Evolutionary conservation across 2,113 vertebrate species (phyloP), one percentile per base, ranked within the genome.

Genomic region (Otolemur garnettii): DNA sequence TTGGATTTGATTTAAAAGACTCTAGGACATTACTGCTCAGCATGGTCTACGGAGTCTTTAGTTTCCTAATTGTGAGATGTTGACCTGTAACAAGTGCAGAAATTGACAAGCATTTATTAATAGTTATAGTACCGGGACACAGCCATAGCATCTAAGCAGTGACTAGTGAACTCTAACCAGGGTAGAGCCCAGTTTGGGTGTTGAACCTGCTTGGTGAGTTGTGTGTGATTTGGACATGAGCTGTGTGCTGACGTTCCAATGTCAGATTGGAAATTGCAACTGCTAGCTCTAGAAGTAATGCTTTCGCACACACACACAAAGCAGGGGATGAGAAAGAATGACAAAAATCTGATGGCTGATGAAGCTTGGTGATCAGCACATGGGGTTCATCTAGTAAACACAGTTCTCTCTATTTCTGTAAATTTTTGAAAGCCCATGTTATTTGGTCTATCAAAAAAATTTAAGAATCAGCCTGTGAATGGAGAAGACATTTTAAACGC

Each of bases 371-470:
- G 9, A 71, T 71, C 55, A 66, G 33, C 21, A n/a, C 38, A 13
- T 12, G 60, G 28, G 38, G 33, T 68, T 53, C 87, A n/a, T 30
- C 45, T 50, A 50, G 45, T 50, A 8, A 64, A 9, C 18, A 68
- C 64, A 66, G 35, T 85, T 62, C 35, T 55, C 45, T 91, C 71
- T 82, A 72, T 22, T 77, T 94, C 26, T 24, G 50, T 78, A 71
- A 66, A 60, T 81, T 22, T 60, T n/a, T 84, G 35, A 59, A 91
- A 84, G 75, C 59, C 4, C 22, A 13, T 9, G 68, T 81, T 60
- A n/a, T 35, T 74, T 93, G 35, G 28, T 75, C 64, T 83, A 72
- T 77, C 77, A 80, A 92, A 92, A 75, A 90, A 9, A 66, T 83
- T 17, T 38, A 24, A 55, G 72, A 45, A 55, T 28, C 11, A 75